Evolutionary conservation across 2,888 invertebrate genomes (phyloP).

Genomic region (Gortyna flavago): DNA sequence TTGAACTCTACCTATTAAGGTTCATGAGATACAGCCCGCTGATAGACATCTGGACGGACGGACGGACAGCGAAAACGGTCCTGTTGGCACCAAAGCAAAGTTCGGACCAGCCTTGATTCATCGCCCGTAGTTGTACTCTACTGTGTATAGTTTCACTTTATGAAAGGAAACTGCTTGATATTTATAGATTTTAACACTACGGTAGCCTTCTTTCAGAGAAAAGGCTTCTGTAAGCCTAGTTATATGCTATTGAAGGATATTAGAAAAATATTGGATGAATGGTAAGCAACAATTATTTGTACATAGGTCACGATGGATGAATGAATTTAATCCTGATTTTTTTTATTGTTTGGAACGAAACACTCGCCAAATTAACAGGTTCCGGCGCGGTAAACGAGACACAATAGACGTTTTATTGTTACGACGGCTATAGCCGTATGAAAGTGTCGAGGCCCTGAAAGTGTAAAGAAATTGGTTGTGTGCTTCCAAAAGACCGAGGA

Average conservation of each 20-base stretch:
- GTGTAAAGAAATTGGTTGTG: not conserved
- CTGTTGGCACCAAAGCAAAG: not conserved
- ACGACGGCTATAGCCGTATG: too few relatives aligned
- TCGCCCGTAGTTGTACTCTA: not conserved
- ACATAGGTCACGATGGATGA: slow-evolving; percentile 17
- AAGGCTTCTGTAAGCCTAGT: not conserved
- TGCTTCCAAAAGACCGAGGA: not conserved
- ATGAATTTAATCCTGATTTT: slow-evolving; percentile 8
- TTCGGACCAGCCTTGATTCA: not conserved
- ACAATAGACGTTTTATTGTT: too few relatives aligned
- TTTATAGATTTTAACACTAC: slow-evolving; percentile 58
- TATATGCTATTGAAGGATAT: not conserved
- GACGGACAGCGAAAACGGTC: too few relatives aligned
- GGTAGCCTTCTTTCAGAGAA: slow-evolving; percentile 7
- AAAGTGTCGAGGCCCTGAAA: too few relatives aligned
- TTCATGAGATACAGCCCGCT: too few relatives aligned
- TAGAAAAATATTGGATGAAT: slow-evolving; percentile 6
- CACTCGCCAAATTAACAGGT: not conserved
- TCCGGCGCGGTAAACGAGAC: too few relatives aligned
- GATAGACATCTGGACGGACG: too few relatives aligned
- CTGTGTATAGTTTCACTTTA: slow-evolving; percentile 38
- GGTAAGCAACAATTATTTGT: slow-evolving; percentile 22
- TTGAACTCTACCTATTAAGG: too few relatives aligned
- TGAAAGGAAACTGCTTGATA: slow-evolving; percentile 48
- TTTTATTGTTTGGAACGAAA: slow-evolving; percentile 14